Evolutionary conservation across 1,140 invertebrate genomes (phyloP), one percentile per base, ranked within the genome.

Genomic region (Yoshiicerus persimilis): DNA sequence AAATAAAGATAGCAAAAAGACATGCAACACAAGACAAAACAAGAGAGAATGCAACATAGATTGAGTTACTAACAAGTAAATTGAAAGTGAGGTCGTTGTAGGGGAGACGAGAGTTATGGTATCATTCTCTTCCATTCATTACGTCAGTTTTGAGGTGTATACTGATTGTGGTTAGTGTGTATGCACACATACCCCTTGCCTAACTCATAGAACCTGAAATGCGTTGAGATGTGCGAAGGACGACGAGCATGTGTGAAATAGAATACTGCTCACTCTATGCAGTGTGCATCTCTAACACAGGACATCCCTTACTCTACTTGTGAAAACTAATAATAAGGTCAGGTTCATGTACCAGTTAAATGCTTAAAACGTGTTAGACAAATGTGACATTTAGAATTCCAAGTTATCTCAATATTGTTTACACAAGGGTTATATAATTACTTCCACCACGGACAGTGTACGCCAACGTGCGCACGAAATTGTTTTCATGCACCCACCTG

Each of bases 1-100:
- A 32, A 80, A 80, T 80, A 32, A 80, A 80, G 75, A 80, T 80
- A 38, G 75, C 75, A 36, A 38, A 23, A 34, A 38, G 30, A 80
- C 75, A 80, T 80, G 75, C 75, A 80, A 80, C 34, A 11, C n/a
- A 16, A 80, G 11, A 80, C 75, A 38, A 13, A 80, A 34, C 27
- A 34, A 77, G 66, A 30, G 11, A 80, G 34, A 38, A 16, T 13
- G 32, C 5, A 80, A 38, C 75, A 80, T 20, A 80, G 75, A 80
- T 80, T 80, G 75, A 80, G 75, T 80, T 80, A 80, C 75, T 80
- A 80, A 80, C 75, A 80, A 80, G 75, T 36, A 80, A 80, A 80
- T 80, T 80, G 75, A 80, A 80, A 36, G 75, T 80, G 75, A 80
- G 75, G 75, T 80, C 75, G 75, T 80, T 80, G 30, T 2, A 80